Evolutionary conservation across 1,140 invertebrate genomes (phyloP), one percentile per base, ranked within the genome.

Genomic region (Cepaea nemoralis): DNA sequence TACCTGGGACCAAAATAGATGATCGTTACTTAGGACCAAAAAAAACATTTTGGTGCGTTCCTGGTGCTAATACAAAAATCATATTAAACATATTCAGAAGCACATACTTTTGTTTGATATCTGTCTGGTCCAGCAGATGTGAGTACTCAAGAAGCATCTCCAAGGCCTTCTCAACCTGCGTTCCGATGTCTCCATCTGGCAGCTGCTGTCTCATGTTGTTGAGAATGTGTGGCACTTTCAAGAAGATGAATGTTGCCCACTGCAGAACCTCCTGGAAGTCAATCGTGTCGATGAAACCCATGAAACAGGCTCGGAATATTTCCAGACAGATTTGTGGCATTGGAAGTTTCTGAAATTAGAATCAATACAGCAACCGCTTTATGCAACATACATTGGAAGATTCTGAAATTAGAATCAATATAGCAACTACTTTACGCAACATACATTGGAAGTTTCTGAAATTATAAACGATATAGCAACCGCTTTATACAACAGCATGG

Each of bases 191-290:
- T 40, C 82, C 76, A 35, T 84, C 85, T n/a, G 84, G 80, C 33
- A 82, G 75, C 77, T 83, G 82, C 50, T 85, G 83, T 71, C 88
- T 84, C 63, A 92, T 85, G 31, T 88, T 87, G 12, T 76, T 66
- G 82, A 92, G 82, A 16, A 92, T 83, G 55, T 90, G 89, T 8
- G 91, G 91, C 35, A 90, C 93, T 93, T 98, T 98, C 0, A 98
- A 92, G 90, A 98, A 98, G 19, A 95, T 96, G 89, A 98, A 98
- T 31, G 96, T 96, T 33, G 96, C 96, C 96, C 97, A 98, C 87
- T 97, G 94, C 1, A 96, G 94, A 86, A 97, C 96, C 87, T 96
- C 94, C 73, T 94, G 94, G 0, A 94, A 94, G 14, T 87, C 86
- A 69, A 77, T 83, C 8, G 84, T 69, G 90, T 96, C 95, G 86